These are phyloP conservation scores for Spisula subtruncata DNA, from an alignment of 2,888 invertebrate genomes.

Conservation along the genomic window DNA sequence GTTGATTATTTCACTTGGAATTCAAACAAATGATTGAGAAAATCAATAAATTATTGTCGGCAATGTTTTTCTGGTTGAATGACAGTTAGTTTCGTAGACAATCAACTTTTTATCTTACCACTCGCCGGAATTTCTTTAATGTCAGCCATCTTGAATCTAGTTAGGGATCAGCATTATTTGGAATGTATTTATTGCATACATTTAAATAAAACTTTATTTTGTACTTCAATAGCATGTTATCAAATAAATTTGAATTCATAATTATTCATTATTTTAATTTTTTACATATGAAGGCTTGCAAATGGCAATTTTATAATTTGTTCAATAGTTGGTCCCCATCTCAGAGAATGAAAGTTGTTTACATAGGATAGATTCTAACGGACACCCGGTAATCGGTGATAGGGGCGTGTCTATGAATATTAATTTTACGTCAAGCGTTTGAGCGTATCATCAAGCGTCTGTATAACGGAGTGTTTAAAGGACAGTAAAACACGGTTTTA, in stretches of 20 bases:
- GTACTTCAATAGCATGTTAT: background rate
- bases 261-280: background rate
- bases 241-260: background rate
- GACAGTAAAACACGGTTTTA: too few species aligned
- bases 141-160: constrained; percentile 39
- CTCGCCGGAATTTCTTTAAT: background rate
- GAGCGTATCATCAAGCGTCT: too few species aligned
- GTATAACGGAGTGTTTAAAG: too few species aligned
- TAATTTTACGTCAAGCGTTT: too few species aligned
- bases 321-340: background rate
- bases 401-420: too few species aligned
- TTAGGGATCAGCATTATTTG: constrained; percentile 8
- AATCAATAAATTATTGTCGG: background rate
- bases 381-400: too few species aligned
- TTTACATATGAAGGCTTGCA: background rate
- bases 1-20: background rate
- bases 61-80: background rate
- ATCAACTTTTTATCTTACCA: constrained; percentile 45
- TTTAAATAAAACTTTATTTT: background rate
- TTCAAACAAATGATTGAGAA: background rate
- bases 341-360: constrained; percentile 36
- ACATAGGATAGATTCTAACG: too few species aligned
- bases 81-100: background rate
- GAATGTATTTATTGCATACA: background rate
- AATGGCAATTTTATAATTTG: background rate